A percentile compares a stretch with the other conserved stretches of the same genome.
Conservation (phyloP, 30 jellyfish, hydroid and myxozoan species). For the Hydractinia echinata region DNA sequence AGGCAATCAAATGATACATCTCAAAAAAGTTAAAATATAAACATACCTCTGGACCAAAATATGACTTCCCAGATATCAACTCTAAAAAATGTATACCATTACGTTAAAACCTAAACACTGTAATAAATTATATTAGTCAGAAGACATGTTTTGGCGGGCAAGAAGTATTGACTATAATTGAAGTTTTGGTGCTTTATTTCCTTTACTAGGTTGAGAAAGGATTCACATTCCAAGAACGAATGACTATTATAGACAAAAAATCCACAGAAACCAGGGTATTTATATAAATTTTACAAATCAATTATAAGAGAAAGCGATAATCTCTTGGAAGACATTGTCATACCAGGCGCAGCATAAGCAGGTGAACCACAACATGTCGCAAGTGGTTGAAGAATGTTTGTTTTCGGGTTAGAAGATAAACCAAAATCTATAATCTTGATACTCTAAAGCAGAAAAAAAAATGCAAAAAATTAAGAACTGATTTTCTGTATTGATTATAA, state of each 20-base stretch:
- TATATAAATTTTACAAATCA: not conserved
- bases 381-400: slow-evolving; percentile 70
- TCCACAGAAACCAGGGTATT: not conserved
- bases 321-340: not conserved
- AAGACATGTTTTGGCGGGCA: too few relatives aligned
- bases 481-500: not conserved
- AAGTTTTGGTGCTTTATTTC: too few relatives aligned
- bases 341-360: slow-evolving; percentile 99
- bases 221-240: too few relatives aligned
- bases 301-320: not conserved
- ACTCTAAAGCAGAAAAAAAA: slow-evolving; percentile 28
- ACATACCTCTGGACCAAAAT: slow-evolving; percentile 76
- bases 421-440: slow-evolving; percentile 93
- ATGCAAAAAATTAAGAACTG: not conserved
- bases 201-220: too few relatives aligned
- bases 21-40: not conserved
- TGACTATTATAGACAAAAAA: not conserved
- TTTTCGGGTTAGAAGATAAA: slow-evolving; percentile 88
- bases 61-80: slow-evolving; percentile 73
- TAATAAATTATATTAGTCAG: too few relatives aligned
- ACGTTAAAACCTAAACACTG: too few relatives aligned
- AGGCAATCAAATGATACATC: not conserved
- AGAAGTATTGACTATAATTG: too few relatives aligned
- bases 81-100: slow-evolving; percentile 28
- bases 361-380: slow-evolving; percentile 98